Evolutionary conservation across 92 coral and sea anemone genomes (phyloP).

Genomic region (Epizoanthus ramosus): DNA sequence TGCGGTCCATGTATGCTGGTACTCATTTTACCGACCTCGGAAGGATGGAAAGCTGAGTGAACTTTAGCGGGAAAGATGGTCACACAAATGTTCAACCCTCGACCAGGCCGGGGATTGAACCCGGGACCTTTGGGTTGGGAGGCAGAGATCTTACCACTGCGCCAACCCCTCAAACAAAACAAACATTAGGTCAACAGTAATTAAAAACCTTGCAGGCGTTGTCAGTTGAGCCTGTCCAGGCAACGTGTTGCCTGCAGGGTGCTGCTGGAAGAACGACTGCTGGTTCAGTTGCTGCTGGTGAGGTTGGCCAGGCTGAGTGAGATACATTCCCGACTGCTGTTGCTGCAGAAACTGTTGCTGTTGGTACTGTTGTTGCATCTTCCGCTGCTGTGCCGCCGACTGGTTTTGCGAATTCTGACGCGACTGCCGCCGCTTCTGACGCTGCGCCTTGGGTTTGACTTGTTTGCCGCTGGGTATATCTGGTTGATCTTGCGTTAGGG

Average conservation of each 20-base stretch:
- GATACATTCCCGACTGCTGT: conserved; percentile 48
- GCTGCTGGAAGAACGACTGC: conserved; percentile 42
- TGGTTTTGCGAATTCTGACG: conserved; percentile 49
- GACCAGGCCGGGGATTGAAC: too few species aligned
- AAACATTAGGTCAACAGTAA: too few species aligned
- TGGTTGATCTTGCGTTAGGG: conserved; percentile 52
- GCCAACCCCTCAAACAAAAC: too few species aligned
- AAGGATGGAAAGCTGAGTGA: too few species aligned
- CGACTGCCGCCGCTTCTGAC: conserved; percentile 49
- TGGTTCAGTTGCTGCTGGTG: conserved; percentile 40
- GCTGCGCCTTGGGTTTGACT: conserved; percentile 59
- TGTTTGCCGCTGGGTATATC: conserved; percentile 66
- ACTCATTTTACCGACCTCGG: too few species aligned
- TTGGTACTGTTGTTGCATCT: conserved; percentile 54
- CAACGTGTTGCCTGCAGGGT: conserved; percentile 26
- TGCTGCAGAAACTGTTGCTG: conserved; percentile 60
- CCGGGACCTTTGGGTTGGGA: too few species aligned
- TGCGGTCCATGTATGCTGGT: too few species aligned
- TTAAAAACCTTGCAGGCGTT: conserved; percentile 17
- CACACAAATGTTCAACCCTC: too few species aligned
- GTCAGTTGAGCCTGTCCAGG: conserved; percentile 42
- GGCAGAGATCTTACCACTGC: too few species aligned
- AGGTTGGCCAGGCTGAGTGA: conserved; percentile 44
- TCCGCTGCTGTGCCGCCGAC: conserved; percentile 43
- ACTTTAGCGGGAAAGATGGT: too few species aligned